These are phyloP conservation scores for Aplochiton taeniatus DNA, from an alignment of 2,797 vertebrate genomes.

Conservation along the genomic window DNA sequence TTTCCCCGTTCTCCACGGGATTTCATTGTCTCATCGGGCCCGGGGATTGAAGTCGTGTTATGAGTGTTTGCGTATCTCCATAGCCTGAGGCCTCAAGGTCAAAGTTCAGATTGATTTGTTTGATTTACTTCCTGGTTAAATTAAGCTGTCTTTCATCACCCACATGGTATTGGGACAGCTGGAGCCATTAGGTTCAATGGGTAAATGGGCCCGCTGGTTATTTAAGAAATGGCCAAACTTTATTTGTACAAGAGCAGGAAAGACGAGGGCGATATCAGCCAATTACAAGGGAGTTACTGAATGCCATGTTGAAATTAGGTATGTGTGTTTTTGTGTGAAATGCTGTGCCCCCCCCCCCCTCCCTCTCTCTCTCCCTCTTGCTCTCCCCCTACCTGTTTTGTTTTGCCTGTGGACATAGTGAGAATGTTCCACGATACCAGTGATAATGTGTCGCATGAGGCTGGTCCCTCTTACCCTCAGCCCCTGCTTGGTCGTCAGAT, in stretches of 20 bases:
- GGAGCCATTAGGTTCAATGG: constrained; percentile 29
- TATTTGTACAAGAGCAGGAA: constrained; percentile 32
- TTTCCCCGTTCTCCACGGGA: background rate
- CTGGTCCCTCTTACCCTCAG: background rate
- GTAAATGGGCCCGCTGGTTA: constrained; percentile 40
- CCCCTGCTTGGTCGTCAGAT: background rate
- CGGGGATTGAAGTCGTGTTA: background rate
- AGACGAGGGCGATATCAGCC: constrained; percentile 16
- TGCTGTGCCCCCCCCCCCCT: background rate
- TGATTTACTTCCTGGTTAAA: constrained; percentile 41
- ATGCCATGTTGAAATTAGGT: constrained; percentile 12
- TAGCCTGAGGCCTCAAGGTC: constrained; percentile 24
- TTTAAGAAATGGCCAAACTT: constrained; percentile 36
- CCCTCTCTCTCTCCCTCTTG: background rate
- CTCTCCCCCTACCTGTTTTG: background rate
- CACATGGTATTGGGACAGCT: constrained; percentile 39
- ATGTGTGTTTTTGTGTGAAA: constrained; percentile 1
- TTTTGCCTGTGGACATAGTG: background rate
- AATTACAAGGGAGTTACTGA: constrained; percentile 7
- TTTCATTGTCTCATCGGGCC: background rate
- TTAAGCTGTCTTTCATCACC: constrained; percentile 8
- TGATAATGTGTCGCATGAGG: background rate
- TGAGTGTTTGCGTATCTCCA: constrained; percentile 1
- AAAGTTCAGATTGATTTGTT: constrained; percentile 39
- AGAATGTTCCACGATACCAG: background rate